These are phyloP conservation scores for Agonum fuliginosum DNA, from an alignment of 2,888 invertebrate genomes.

Conservation along the genomic window DNA sequence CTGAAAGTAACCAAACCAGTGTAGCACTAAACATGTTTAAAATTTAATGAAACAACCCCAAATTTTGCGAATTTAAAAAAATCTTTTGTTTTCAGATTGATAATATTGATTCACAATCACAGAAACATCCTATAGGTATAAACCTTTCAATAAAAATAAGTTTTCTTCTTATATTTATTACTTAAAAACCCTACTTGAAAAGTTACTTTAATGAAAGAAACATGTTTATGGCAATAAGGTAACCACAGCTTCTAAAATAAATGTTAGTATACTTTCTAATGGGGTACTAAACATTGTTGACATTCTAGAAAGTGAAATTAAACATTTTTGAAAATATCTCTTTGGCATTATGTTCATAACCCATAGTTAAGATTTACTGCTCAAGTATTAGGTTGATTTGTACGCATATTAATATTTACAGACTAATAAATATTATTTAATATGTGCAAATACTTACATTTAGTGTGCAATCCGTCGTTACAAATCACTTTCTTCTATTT, in stretches of 20 bases:
- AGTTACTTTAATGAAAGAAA: neutral
- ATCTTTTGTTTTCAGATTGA: too few species aligned
- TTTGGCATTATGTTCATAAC: neutral
- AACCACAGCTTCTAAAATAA: neutral
- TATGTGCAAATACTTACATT: constrained; percentile 17
- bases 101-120: too few species aligned
- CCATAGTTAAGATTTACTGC: neutral
- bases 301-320: constrained; percentile 24
- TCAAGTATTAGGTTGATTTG: neutral
- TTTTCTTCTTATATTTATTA: too few species aligned
- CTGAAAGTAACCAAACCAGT: too few species aligned
- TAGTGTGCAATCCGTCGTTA: neutral
- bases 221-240: neutral
- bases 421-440: neutral
- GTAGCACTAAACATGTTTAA: too few species aligned
- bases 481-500: neutral
- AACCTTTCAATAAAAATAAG: too few species aligned
- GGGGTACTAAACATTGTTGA: constrained; percentile 5
- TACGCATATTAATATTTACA: too few species aligned
- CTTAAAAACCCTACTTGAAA: too few species aligned
- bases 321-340: neutral
- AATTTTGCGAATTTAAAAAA: too few species aligned
- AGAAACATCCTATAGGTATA: too few species aligned
- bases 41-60: too few species aligned
- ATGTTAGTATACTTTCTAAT: constrained; percentile 27